These are phyloP conservation scores for Galeopterus variegatus DNA, from an alignment of 2,113 vertebrate genomes.

Conservation along the genomic window DNA sequence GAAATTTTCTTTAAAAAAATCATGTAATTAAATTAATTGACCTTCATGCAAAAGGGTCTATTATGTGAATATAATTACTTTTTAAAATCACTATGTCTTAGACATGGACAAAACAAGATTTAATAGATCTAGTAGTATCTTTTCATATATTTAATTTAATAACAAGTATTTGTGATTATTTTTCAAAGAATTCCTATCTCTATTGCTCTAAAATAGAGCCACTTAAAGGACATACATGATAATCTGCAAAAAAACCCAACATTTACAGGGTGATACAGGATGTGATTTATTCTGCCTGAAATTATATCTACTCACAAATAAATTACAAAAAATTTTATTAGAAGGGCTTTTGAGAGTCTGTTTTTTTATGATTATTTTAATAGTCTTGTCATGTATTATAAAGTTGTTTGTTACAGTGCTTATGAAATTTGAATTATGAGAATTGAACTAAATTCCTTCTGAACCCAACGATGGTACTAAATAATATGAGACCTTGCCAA, in stretches of 20 bases:
- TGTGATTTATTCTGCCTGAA: slow-evolving; percentile 68
- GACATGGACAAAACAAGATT: slow-evolving; percentile 9
- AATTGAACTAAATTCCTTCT: slow-evolving; percentile 55
- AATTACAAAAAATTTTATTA: slow-evolving; percentile 73
- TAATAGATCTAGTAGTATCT: neutral
- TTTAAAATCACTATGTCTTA: slow-evolving; percentile 15
- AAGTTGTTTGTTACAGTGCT: slow-evolving; percentile 59
- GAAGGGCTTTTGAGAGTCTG: slow-evolving; percentile 46
- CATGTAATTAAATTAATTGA: neutral
- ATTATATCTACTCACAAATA: slow-evolving; percentile 67
- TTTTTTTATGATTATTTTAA: slow-evolving; percentile 65
- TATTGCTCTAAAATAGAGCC: neutral
- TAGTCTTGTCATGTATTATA: slow-evolving; percentile 60
- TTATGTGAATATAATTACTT: neutral
- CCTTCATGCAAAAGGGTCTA: neutral
- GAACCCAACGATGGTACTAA: slow-evolving; percentile 31
- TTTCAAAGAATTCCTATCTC: slow-evolving; percentile 33
- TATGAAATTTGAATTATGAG: slow-evolving; percentile 58
- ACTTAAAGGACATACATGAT: neutral
- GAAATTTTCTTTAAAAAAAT: neutral
- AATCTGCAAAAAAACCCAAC: neutral
- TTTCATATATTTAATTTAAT: slow-evolving; percentile 11
- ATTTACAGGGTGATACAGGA: slow-evolving; percentile 5
- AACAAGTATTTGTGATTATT: neutral
- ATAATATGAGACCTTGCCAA: slow-evolving; percentile 37